Base-by-base conservation (phyloP, 2,113 vertebrate genomes). In the Lepus europaeus region DNA sequence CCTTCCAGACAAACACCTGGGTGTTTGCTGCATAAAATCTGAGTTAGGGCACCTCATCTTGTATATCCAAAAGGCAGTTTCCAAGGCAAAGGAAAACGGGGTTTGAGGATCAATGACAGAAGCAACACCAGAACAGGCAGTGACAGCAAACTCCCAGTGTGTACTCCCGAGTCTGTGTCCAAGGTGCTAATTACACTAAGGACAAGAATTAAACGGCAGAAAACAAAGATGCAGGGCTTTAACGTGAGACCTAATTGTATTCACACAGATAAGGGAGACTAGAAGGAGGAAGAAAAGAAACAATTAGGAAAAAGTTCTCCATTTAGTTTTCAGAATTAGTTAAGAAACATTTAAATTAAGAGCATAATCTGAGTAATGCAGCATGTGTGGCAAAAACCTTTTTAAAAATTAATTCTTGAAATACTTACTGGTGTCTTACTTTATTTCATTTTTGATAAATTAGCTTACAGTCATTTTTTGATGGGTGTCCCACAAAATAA, bases 321-420 rank as follows among this genome's bases (percentile, higher is more conserved):
- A 91, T 93, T 97, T 87, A 39, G 68, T 91, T 23, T 96, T 94
- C 27, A 66, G 93, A 97, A 96, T 95, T 94, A 96, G 92, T 89
- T 94, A 63, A 70, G 81, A 97, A 96, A 97, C 78, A 93, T 94
- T 9, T n/a, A 11, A 97, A 97, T 96, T 95, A 94, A 90, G 89
- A 85, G 20, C 8, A 95, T 94, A 76, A 45, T 77, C 77, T 45
- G 49, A 97, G 77, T 91, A 97, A 93, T 74, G 4, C 45, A 91
- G 80, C 33, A 89, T 33, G 5, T 93, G 56, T 93, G 81, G 89
- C 49, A 97, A 96, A 9, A 95, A 96, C 85, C 94, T 87, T 90
- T 94, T 95, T 95, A 97, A 93, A 95, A 96, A 97, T 87, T 95
- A 95, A 90, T 96, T 97, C 90, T 88, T 64, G 78, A 94, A 96